A percentile compares a stretch with the other conserved stretches of the same genome.
Evolutionary conservation across 2,113 vertebrate species (phyloP).

Genomic region (Electrona antarctica): DNA sequence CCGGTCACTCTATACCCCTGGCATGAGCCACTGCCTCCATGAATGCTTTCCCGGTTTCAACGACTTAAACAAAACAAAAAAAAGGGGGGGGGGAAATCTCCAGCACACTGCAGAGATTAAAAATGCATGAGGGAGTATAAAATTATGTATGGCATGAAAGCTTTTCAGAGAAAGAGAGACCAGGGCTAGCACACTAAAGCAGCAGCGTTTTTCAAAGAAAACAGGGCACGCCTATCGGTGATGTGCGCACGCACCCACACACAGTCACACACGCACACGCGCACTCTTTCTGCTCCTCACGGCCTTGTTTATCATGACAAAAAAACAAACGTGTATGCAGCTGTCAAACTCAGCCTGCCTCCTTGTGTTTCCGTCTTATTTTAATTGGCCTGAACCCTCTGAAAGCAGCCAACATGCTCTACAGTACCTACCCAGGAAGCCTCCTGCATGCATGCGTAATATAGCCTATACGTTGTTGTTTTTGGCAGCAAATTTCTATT

Average conservation of each 20-base stretch:
- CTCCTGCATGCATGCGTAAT: slow-evolving; percentile 20
- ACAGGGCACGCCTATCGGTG: too few relatives aligned
- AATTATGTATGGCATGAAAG: not conserved
- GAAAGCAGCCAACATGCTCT: slow-evolving; percentile 23
- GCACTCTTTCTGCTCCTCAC: not conserved
- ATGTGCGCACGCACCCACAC: too few relatives aligned
- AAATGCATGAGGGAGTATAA: not conserved
- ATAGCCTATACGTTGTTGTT: too few relatives aligned
- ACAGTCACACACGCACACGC: too few relatives aligned
- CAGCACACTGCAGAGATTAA: not conserved
- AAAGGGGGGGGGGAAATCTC: not conserved
- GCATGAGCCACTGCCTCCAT: too few relatives aligned
- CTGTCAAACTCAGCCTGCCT: not conserved
- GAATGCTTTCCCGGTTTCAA: too few relatives aligned
- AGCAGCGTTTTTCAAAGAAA: not conserved
- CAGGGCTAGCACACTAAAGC: not conserved
- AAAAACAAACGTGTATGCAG: not conserved
- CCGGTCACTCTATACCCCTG: too few relatives aligned
- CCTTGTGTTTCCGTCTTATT: not conserved
- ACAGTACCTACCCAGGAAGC: slow-evolving; percentile 15
- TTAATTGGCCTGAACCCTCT: slow-evolving; percentile 28
- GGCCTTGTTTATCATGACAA: slow-evolving; percentile 6
- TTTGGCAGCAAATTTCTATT: too few relatives aligned
- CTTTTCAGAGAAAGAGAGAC: not conserved
- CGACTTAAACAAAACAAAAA: too few relatives aligned